A percentile compares a stretch with the other conserved stretches of the same genome.
These are phyloP conservation scores for Tauraco hartlaubi DNA, from an alignment of 2,797 vertebrate genomes.

Conservation along the genomic window DNA sequence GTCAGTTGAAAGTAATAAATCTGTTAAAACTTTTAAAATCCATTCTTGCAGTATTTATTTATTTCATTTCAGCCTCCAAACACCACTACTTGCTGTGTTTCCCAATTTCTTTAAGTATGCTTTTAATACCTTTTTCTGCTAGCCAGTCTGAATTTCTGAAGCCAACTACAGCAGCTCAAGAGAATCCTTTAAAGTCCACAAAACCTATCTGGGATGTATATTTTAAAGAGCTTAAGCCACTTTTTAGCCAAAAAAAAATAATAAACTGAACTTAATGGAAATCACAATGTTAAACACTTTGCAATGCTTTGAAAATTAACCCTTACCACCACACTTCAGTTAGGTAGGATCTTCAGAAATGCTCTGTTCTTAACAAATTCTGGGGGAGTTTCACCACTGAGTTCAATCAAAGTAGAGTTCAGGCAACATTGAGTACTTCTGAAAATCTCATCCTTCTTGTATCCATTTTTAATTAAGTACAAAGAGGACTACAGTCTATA, in stretches of 20 bases:
- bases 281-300: neutral
- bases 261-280: neutral
- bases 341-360: neutral
- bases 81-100: accelerated
- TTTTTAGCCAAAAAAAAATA: neutral
- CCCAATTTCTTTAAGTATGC: neutral
- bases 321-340: neutral
- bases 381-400: neutral
- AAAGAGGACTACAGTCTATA: neutral
- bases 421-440: neutral
- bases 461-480: constrained; percentile 12
- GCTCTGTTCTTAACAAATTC: neutral
- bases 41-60: neutral
- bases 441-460: neutral
- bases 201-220: neutral
- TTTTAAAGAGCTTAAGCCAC: neutral
- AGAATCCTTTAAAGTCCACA: neutral
- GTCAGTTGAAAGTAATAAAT: neutral
- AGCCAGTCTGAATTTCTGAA: neutral
- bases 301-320: neutral
- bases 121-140: neutral
- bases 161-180: neutral
- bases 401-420: neutral
- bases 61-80: neutral
- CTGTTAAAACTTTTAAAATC: neutral